These are phyloP conservation scores for Silurus aristotelis DNA, from an alignment of 2,797 vertebrate species.

Conservation along the genomic window DNA sequence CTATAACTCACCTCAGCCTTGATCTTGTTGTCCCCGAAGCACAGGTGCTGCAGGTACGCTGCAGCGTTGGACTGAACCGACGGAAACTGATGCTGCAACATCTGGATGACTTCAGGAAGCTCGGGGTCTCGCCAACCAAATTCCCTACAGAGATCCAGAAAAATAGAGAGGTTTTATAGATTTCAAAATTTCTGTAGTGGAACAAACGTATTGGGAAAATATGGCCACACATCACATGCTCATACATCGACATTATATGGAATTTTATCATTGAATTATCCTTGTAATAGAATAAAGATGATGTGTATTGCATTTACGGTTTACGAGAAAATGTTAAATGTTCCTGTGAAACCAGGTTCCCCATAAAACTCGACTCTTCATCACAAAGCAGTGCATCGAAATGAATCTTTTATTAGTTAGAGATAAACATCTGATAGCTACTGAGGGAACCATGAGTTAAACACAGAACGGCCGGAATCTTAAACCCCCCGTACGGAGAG, in stretches of 20 bases:
- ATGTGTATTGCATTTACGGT: background rate
- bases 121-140: conserved; percentile 99
- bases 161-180: conserved; percentile 18
- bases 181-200: too few species aligned
- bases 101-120: conserved; percentile 98
- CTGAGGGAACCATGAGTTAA: conserved; percentile 60
- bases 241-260: background rate
- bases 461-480: background rate
- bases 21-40: conserved; percentile 99
- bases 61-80: conserved; percentile 98
- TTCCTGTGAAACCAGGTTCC: background rate
- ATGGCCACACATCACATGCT: too few species aligned
- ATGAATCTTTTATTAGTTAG: conserved; percentile 71
- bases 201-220: background rate
- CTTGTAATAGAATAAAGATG: background rate
- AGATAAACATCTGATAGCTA: conserved; percentile 72
- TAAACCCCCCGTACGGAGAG: background rate
- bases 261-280: too few species aligned
- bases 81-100: conserved; percentile 99
- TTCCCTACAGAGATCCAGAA: conserved; percentile 78
- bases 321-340: background rate
- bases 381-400: conserved; percentile 62
- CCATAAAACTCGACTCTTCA: background rate
- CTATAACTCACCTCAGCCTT: conserved; percentile 85
- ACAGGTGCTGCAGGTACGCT: conserved; percentile 96